Evolutionary conservation across 2,888 invertebrate species (phyloP), one percentile per base, ranked within the genome.

Genomic region (Cataglyphis livida): DNA sequence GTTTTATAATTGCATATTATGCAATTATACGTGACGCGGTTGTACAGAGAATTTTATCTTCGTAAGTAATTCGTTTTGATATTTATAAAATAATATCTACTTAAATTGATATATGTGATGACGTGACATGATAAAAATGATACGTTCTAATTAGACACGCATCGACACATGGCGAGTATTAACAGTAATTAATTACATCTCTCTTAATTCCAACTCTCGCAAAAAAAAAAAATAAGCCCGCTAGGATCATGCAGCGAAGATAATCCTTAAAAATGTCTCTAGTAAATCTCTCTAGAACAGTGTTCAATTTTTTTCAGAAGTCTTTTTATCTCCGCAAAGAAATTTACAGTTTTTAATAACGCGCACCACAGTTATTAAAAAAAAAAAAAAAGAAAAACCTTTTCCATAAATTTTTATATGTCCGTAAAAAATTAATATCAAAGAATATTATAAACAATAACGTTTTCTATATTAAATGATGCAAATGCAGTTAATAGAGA

Each of bases 121-220:
- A 57, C 25, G 21, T 18, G 9, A 73, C 18, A 32, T 21, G 3
- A 18, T 18, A 54, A 32, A 78, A 28, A 51, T 7, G n/a, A 32
- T 41, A 25, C 28, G 28, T 18, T 1, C 12, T 68, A 51, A 51
- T 78, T 78, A 51, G 5, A 62, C 35, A 15, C 35, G n/a, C 28
- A 12, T 32, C 28, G 3, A 0, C 28, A 41, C 12, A n/a, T 51
- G 41, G 18, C 18, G 41, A 81, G 41, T 12, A 62, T 54, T 38
- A 81, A 81, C 38, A 54, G 12, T 44, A 62, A 81, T 81, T 64
- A 64, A 81, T 64, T 54, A 21, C 10, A 28, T 12, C n/a, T n/a
- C 35, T n/a, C 48, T 25, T 62, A 41, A 35, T 6, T 35, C 6
- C 75, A 75, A 64, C 35, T 75, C 62, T 21, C 7, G 7, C 18